These are phyloP conservation scores for Trachops cirrhosus DNA, from an alignment of 2,797 vertebrate species.

Conservation along the genomic window DNA sequence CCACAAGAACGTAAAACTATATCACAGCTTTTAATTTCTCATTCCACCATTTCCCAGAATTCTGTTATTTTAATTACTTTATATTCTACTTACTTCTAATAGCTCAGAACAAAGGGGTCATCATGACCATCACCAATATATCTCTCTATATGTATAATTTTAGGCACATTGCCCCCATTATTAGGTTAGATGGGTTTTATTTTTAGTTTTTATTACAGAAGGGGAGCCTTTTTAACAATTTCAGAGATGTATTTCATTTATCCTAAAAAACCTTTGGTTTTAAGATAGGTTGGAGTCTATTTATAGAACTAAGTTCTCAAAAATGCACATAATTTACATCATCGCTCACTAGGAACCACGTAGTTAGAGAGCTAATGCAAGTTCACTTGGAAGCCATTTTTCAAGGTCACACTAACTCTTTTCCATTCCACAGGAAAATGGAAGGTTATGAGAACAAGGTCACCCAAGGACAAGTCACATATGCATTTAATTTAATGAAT, in stretches of 20 bases:
- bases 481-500: slow-evolving; percentile 25
- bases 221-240: slow-evolving; percentile 57
- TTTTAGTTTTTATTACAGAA: slow-evolving; percentile 69
- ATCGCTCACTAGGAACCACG: slow-evolving; percentile 53
- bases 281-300: slow-evolving; percentile 69
- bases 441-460: slow-evolving; percentile 50
- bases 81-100: slow-evolving; percentile 73
- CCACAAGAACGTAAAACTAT: slow-evolving; percentile 49
- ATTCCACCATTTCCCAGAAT: slow-evolving; percentile 72
- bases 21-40: slow-evolving; percentile 70
- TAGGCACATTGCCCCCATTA: slow-evolving; percentile 46
- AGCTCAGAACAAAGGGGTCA: slow-evolving; percentile 69
- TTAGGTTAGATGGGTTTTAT: slow-evolving; percentile 62
- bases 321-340: slow-evolving; percentile 73
- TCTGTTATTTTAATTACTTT: slow-evolving; percentile 74
- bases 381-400: slow-evolving; percentile 58
- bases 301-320: slow-evolving; percentile 75
- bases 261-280: slow-evolving; percentile 69
- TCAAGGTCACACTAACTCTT: slow-evolving; percentile 50
- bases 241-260: slow-evolving; percentile 69
- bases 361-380: slow-evolving; percentile 63
- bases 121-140: slow-evolving; percentile 56
- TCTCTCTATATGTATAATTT: slow-evolving; percentile 1
- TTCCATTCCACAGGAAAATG: slow-evolving; percentile 19
- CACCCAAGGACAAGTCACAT: slow-evolving; percentile 54